Base-by-base conservation (phyloP, 2,888 invertebrate genomes). In the Lumbricus terrestris region DNA sequence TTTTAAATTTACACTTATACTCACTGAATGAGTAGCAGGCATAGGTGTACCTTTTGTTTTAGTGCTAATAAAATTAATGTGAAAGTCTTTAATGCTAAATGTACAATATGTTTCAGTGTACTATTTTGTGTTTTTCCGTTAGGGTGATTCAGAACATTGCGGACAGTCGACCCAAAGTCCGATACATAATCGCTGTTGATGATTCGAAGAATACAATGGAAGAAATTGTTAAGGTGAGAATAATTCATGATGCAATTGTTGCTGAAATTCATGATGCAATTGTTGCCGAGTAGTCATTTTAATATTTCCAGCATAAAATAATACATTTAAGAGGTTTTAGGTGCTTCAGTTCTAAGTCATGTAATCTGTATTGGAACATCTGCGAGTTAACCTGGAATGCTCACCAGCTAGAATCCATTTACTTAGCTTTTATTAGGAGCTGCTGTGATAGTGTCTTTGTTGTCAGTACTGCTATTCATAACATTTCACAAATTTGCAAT, bases 141-240 rank as follows among this genome's bases (percentile, higher is more conserved):
- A 95, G 95, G 33, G 94, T 95, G 20, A 93, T 95, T 29, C 95
- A 95, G 92, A 95, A 95, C 91, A 94, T 94, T 88, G 95, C 95
- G 91, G 93, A 90, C 38, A 83, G 93, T 89, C 92, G 94, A 91
- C 95, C 95, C 3, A 95, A 95, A 92, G 94, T 94, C 29, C 92
- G 94, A 38, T 95, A 95, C 92, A 93, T 95, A 33, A 94, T 95
- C 89, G 95, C 95, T 42, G 94, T 95, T 90, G 95, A 95, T 93
- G 95, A 95, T 90, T 94, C 95, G 2, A 94, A 94, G 90, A 94
- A 93, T 90, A 94, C 94, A 13, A 92, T 95, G 82, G 94, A 95
- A 90, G 95, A 95, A 90, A 94, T 95, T 90, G 95, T 95, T 47
- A 94, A 94, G 93, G 94, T 94, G 92, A 89, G 40, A 33, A n/a